Evolutionary conservation across 1,140 invertebrate species (phyloP), one percentile per base, ranked within the genome.

Genomic region (Caenorhabditis briggsae): DNA sequence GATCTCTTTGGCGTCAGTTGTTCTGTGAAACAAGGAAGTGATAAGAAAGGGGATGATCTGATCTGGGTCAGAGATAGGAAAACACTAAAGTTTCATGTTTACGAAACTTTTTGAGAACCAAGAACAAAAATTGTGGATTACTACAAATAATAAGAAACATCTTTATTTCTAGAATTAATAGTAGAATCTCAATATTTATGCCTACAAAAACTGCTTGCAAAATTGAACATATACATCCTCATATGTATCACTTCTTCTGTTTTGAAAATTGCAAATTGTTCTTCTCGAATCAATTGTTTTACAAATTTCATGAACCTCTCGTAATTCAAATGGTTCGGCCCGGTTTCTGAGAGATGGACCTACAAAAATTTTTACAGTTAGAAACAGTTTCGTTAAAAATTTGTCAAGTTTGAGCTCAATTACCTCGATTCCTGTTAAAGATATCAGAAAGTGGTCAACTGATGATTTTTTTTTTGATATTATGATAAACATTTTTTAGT

Each of bases 171-270:
- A 33, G 33, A 33, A 33, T 33, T 33, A 33, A 33, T 33, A 33
- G n/a, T 18, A 58, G 23, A 64, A 2, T 25, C 3, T 70, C 41
- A 70, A 70, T 70, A 70, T 46, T 70, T 70, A 70, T 46, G 64
- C 64, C 64, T 43, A 70, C 64, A 70, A 70, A 70, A 70, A 70
- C 41, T 46, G 18, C 64, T 70, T 16, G 9, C 64, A 70, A 70
- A 70, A 70, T 70, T 70, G 18, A 70, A 70, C 64, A 70, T 70
- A 8, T 70, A 70, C 64, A 70, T 70, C 18, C 64, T 70, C 64
- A 70, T 70, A 46, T 70, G 64, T 70, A 70, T 70, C 64, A 70
- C 64, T 70, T 70, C 64, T 46, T 70, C 64, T 2, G 64, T 70
- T 46, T 14, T 14, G 41, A 70, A 70, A 6, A 70, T 46, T 18